Evolutionary conservation across 2,113 vertebrate genomes (phyloP).

Genomic region (Eidolon helvum): DNA sequence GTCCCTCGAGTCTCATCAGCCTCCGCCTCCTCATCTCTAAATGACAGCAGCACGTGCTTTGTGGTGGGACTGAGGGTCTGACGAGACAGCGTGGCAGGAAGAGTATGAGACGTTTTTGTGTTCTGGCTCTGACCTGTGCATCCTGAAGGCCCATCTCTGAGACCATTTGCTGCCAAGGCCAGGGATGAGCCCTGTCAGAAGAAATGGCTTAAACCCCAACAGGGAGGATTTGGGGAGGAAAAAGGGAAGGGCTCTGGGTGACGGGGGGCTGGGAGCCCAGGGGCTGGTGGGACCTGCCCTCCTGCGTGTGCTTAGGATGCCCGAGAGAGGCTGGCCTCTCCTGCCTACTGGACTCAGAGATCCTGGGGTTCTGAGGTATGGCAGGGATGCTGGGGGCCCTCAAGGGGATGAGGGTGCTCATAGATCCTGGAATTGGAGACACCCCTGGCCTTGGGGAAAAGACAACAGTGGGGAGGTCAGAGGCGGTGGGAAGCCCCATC

Average conservation of each 20-base stretch:
- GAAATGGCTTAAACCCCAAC: not conserved
- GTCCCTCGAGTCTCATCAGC: accelerated
- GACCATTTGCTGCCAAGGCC: not conserved
- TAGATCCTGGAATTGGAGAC: not conserved
- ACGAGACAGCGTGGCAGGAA: accelerated
- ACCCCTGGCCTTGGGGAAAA: not conserved
- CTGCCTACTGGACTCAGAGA: not conserved
- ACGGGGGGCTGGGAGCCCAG: accelerated
- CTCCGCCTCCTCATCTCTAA: not conserved
- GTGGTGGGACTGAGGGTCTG: not conserved
- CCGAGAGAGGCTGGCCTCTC: not conserved
- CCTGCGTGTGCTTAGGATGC: not conserved
- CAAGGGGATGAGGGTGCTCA: accelerated
- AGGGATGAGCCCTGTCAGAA: not conserved
- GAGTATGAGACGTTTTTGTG: accelerated
- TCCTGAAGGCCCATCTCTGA: not conserved
- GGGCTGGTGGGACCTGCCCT: not conserved
- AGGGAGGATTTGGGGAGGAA: too few species aligned
- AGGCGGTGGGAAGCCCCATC: not conserved
- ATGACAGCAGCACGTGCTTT: accelerated
- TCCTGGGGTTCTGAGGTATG: not conserved
- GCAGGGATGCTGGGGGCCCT: not conserved
- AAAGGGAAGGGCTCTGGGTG: not conserved
- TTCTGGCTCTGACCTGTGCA: accelerated
- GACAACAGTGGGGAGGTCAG: not conserved